Conservation (phyloP, 2,797 vertebrate species). For the Meriones psammophilus region DNA sequence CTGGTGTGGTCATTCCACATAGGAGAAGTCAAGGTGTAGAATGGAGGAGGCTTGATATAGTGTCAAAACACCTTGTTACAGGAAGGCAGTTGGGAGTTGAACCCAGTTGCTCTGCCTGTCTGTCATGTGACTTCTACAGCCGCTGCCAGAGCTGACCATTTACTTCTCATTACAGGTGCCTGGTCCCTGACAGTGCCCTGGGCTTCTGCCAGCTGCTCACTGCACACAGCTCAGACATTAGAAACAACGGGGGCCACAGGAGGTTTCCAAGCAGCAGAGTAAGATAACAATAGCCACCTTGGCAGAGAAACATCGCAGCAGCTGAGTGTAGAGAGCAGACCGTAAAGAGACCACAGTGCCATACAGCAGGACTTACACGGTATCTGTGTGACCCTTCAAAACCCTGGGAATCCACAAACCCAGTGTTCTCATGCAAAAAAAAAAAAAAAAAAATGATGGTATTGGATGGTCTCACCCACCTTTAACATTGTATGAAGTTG, state of each 20-base stretch:
- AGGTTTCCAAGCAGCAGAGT: conserved; percentile 33
- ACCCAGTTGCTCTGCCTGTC: neutral
- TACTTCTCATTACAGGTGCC: conserved; percentile 17
- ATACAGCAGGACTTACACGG: neutral
- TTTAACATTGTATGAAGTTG: neutral
- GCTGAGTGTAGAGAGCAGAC: conserved; percentile 17
- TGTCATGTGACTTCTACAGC: conserved; percentile 16
- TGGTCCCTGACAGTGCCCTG: neutral
- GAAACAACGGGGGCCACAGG: conserved; percentile 14
- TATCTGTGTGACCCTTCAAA: conserved; percentile 30
- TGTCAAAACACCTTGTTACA: neutral
- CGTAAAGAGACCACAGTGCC: conserved; percentile 42
- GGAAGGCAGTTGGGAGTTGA: neutral
- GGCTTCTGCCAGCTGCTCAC: conserved; percentile 23
- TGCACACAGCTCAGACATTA: neutral
- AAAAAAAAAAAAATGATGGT: neutral
- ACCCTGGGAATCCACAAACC: neutral
- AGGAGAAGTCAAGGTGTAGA: conserved; percentile 4
- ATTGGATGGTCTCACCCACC: neutral
- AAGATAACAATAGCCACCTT: neutral
- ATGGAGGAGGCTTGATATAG: neutral
- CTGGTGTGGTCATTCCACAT: neutral
- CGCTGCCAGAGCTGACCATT: conserved; percentile 40
- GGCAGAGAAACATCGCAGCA: conserved; percentile 17
- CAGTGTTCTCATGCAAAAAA: neutral